These are phyloP conservation scores for Turnix velox DNA, from an alignment of 2,113 vertebrate species.

Conservation along the genomic window DNA sequence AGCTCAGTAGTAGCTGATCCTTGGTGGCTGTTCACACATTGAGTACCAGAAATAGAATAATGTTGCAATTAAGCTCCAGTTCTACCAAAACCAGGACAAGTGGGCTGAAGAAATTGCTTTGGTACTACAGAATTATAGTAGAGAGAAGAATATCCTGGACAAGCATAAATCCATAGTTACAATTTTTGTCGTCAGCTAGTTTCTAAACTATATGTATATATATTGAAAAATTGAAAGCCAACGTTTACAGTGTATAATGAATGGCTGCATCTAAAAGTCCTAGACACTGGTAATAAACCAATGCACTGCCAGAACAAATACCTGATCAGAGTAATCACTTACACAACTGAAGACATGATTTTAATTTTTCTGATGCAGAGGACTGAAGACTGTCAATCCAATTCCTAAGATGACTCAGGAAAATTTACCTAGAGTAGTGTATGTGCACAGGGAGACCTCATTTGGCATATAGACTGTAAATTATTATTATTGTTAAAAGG, in stretches of 20 bases:
- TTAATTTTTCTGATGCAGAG: background rate
- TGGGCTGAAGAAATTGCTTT: background rate
- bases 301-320: background rate
- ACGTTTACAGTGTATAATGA: background rate
- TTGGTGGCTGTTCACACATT: background rate
- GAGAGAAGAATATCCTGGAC: background rate
- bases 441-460: constrained; percentile 34
- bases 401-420: constrained; percentile 19
- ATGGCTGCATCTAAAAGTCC: background rate
- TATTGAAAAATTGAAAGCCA: background rate
- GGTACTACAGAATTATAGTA: background rate
- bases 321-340: background rate
- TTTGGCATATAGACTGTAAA: constrained; percentile 42
- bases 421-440: background rate
- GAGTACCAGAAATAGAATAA: background rate
- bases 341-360: background rate
- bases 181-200: background rate
- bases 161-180: background rate
- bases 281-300: background rate
- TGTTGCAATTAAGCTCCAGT: background rate
- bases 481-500: constrained; percentile 65
- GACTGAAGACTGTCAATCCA: background rate
- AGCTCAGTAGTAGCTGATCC: background rate
- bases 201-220: background rate
- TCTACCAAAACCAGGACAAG: background rate